Base-by-base conservation (phyloP, 2,113 vertebrate genomes). In the Pelecanus crispus region DNA sequence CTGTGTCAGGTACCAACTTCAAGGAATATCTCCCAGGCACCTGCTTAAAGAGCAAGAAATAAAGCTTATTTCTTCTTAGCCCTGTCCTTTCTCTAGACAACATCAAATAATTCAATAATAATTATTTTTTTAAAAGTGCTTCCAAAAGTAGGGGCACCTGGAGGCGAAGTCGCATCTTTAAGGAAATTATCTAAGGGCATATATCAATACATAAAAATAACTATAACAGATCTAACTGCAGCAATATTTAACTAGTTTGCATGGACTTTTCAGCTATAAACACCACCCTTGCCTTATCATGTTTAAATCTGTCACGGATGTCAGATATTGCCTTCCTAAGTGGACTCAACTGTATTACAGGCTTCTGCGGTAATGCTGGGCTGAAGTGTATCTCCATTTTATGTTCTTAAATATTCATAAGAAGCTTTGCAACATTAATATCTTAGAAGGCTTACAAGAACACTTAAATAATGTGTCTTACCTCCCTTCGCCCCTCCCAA, bases 381-480 rank as follows among this genome's bases (percentile, higher is more conserved):
- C 97, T 96, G 91, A 96, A 98, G 97, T 45, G 96, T 96, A 98
- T 98, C 98, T 98, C 98, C 98, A 99, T 99, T 99, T 99, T 98
- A 99, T 97, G 98, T 98, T 98, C 98, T 99, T 99, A 99, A 99
- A 99, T 99, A 99, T 99, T 99, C 98, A 99, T 99, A 99, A 99
- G 99, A 98, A 99, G 99, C 99, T 99, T 99, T 99, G 98, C 98
- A 99, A 98, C 99, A 99, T 99, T 99, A 99, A 99, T 99, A 99
- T 99, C 99, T 99, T 99, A 99, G 98, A 99, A 99, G 99, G 99
- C 98, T 99, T 99, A 99, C 99, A 99, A 99, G 99, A 99, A 99
- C 99, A 99, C 99, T 99, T 99, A 99, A 99, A 99, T 99, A 99
- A 99, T 98, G 98, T 98, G 98, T 98, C 98, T 97, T 98, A 70